Conservation (phyloP, 2,113 vertebrate genomes). For the Cheirogaleus medius region DNA sequence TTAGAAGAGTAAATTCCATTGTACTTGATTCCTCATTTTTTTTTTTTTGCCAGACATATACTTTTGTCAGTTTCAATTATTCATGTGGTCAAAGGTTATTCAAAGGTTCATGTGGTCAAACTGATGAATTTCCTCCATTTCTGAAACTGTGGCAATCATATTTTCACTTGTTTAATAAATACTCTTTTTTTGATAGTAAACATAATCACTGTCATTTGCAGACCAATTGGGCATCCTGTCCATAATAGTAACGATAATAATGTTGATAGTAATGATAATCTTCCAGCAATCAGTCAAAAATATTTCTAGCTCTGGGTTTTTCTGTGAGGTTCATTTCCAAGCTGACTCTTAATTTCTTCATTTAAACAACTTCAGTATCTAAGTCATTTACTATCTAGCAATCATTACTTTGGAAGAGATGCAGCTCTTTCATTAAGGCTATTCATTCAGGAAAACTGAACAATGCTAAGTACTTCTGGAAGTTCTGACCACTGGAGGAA, state of each 20-base stretch:
- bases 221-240: not conserved
- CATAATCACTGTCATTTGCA: not conserved
- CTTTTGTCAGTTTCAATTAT: not conserved
- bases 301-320: not conserved
- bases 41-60: not conserved
- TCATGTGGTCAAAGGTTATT: not conserved
- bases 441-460: not conserved
- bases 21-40: not conserved
- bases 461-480: not conserved
- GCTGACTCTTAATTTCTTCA: not conserved
- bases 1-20: not conserved
- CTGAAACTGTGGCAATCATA: not conserved
- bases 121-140: not conserved
- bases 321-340: not conserved
- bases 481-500: not conserved
- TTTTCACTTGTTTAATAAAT: not conserved
- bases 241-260: not conserved
- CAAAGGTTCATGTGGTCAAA: not conserved
- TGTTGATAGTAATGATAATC: not conserved
- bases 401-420: not conserved
- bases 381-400: not conserved
- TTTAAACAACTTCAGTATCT: not conserved
- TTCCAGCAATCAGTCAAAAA: not conserved
- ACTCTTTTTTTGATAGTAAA: not conserved
- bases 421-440: not conserved